Base-by-base conservation (phyloP, 2,888 invertebrate genomes). In the Microctonus hyperodae region DNA sequence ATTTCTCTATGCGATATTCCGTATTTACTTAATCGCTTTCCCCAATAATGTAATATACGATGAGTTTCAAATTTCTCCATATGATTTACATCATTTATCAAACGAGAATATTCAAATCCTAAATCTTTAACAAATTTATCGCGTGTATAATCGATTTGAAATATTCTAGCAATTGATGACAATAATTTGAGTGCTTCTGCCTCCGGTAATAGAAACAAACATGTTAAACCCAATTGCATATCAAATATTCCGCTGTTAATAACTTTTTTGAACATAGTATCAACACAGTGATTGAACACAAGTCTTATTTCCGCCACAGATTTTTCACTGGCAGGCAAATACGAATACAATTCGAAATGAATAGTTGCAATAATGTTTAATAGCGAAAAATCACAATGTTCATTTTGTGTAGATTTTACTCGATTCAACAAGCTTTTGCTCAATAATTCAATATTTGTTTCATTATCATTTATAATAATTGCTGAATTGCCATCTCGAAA, bases 1-100 rank as follows among this genome's bases (percentile, higher is more conserved):
- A 81, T 70, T 62, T 84, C 84, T 80, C 80, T 82, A 50, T 80
- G 79, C 0, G 79, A 65, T 64, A 84, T 73, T n/a, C 80, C 81
- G 72, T 78, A 81, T 31, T 76, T 70, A 11, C 74, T 73, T 9
- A 84, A 68, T 67, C 72, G 75, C 61, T 76, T 74, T 31, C 80
- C 79, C 84, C 84, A 84, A 60, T 72, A 72, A 67, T 82, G 79
- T 25, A 80, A 69, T 6, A 76, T 67, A 67, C 76, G 79, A 5
- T 75, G 70, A 35, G 67, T 66, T 56, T 74, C 70, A 48, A 77
- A 81, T 10, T 50, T 61, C n/a, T 72, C 68, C 51, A 72, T 55
- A 11, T 70, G 58, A 5, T 53, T n/a, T 13, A 64, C 48, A 58
- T 77, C 75, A 62, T 76, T 70, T 9, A 65, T 69, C 25, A 78